phyloP scores from a whole-genome alignment of 2,797 vertebrate genomes.

The Crocodylus rhombifer region DNA sequence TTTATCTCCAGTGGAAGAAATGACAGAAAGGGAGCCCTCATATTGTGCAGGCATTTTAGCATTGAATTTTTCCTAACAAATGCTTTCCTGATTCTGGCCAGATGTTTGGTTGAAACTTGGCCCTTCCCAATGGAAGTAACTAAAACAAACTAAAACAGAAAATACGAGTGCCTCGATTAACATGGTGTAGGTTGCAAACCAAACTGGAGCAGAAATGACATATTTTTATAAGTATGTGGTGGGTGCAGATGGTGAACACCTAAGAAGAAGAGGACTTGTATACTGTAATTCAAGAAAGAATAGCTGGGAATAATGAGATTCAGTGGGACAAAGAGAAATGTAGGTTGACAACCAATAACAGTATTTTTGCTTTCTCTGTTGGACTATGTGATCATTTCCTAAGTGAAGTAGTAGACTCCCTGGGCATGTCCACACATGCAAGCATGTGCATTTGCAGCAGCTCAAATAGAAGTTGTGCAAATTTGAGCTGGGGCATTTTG shows the following conservation, averaged over 20 bases:
- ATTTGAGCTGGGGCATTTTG: too few relatives aligned
- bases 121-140: neutral
- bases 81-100: neutral
- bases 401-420: neutral
- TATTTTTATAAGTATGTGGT: neutral
- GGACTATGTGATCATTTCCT: neutral
- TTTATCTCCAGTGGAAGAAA: neutral
- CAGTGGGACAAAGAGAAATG: neutral
- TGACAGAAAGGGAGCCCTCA: neutral
- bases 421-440: too few relatives aligned
- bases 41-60: neutral
- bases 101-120: neutral
- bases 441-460: too few relatives aligned
- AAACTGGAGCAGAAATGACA: neutral
- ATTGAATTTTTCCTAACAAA: slow-evolving; percentile 9
- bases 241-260: neutral
- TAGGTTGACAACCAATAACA: neutral
- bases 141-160: neutral
- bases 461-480: too few relatives aligned
- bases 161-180: neutral
- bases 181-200: neutral
- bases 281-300: neutral
- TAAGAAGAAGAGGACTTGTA: neutral
- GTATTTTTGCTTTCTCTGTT: neutral
- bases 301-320: neutral